Percentiles rank a stretch among this genome's conserved stretches.
These are phyloP conservation scores for Macroramphosus scolopax DNA, from an alignment of 2,797 vertebrate species.

Conservation along the genomic window DNA sequence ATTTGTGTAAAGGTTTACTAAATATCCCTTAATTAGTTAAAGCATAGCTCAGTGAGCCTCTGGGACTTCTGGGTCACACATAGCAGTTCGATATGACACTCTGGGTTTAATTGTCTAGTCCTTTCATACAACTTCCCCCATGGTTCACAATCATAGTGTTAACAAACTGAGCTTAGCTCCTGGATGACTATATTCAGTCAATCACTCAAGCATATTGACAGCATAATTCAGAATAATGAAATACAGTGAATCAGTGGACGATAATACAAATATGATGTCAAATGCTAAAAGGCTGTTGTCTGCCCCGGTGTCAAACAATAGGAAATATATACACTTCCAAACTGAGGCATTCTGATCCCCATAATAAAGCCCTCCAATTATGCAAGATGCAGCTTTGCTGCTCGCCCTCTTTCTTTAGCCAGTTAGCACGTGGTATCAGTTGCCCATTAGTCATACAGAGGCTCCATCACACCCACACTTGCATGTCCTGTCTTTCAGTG, in stretches of 20 bases:
- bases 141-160: constrained; percentile 25
- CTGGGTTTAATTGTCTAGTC: constrained; percentile 71
- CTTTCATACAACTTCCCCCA: constrained; percentile 11
- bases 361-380: constrained; percentile 40
- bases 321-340: constrained; percentile 79
- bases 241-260: constrained; percentile 74
- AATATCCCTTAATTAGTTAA: constrained; percentile 77
- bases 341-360: constrained; percentile 49
- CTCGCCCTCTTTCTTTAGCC: constrained; percentile 16
- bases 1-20: constrained; percentile 37
- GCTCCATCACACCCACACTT: constrained; percentile 66
- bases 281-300: constrained; percentile 80
- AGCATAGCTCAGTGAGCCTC: constrained; percentile 69
- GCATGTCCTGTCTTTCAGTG: constrained; percentile 75
- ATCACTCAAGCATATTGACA: constrained; percentile 79
- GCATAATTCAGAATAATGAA: constrained; percentile 78
- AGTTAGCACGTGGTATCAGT: constrained; percentile 18
- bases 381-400: constrained; percentile 23
- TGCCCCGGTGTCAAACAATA: constrained; percentile 82
- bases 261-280: constrained; percentile 83
- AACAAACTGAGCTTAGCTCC: constrained; percentile 43
- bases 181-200: constrained; percentile 71
- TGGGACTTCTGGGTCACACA: constrained; percentile 75
- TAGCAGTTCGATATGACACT: constrained; percentile 77
- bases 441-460: constrained; percentile 66